Evolutionary conservation across 2,113 vertebrate species (phyloP), one percentile per base, ranked within the genome.

Genomic region (Fulmarus glacialis): DNA sequence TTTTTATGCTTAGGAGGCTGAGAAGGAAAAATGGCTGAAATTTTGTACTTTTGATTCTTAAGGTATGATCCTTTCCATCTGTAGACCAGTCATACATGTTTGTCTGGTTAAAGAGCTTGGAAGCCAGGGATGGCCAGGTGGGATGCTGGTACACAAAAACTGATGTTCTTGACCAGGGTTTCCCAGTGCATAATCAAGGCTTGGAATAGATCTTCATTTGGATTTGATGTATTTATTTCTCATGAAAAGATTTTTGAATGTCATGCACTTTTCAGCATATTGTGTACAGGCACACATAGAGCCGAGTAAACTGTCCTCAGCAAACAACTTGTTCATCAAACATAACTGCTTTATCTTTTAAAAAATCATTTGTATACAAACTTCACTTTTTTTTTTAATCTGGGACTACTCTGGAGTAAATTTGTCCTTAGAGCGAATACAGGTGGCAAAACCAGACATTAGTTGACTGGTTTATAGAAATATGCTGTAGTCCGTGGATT

Each of bases 381-480:
- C 4, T 30, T 53, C 3, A 48, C 1, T 0, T 17, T 30, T 30
- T 72, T 72, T 36, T 30, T 50, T 1, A 20, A n/a, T 55, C 43
- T 75, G 21, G 7, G 60, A n/a, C 24, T 68, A 13, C 16, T 82
- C 48, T 38, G 12, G 8, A 80, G 26, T 87, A 91, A 82, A 94
- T 79, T 48, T 68, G 34, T 36, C 9, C 16, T 73, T 59, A 60
- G 16, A 87, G 36, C 79, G 56, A 87, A 32, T 32, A 30, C 16
- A 87, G 21, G 45, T 89, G 67, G 50, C 50, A 80, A 92, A 86
- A 56, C 6, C 7, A 90, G 27, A 15, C 30, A 45, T 87, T 87
- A 84, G 27, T 18, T 83, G 63, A 18, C 36, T 89, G 30, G 13
- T 84, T 89, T 74, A 68, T 63, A 56, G 38, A 94, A 92, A 87